Evolutionary conservation across 1,140 invertebrate genomes (phyloP).

Genomic region (Brachionus manjavacas): DNA sequence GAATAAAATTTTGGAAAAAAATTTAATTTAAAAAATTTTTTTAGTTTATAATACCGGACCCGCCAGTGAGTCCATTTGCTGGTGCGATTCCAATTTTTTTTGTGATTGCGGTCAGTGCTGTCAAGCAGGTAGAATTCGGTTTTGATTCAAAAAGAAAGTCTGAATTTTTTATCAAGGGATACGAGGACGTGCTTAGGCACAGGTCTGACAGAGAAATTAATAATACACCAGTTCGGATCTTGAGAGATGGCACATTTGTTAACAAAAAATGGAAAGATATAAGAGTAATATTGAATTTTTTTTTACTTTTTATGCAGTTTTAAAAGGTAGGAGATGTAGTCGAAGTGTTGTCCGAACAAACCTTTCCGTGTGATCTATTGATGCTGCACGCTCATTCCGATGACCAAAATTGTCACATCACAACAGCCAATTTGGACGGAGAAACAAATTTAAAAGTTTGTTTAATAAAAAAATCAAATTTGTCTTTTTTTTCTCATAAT

Average conservation of each 20-base stretch:
- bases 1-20: constrained; percentile 41
- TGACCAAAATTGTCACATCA: constrained; percentile 75
- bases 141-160: no score
- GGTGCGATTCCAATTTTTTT: constrained; percentile 71
- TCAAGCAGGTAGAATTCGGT: constrained; percentile 51
- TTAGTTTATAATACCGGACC: constrained; percentile 40
- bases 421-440: constrained; percentile 97
- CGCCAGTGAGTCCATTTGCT: constrained; percentile 61
- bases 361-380: constrained; percentile 34
- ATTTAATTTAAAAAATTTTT: neutral
- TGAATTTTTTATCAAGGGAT: constrained; percentile 58
- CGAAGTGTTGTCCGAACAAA: constrained; percentile 24
- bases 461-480: neutral
- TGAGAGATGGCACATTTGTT: constrained; percentile 11
- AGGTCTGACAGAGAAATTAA: constrained; percentile 71
- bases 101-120: constrained; percentile 71
- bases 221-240: constrained; percentile 12
- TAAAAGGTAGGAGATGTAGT: constrained; percentile 34
- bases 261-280: constrained; percentile 36
- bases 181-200: constrained; percentile 72
- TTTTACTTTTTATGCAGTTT: neutral
- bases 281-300: neutral
- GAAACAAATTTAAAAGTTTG: constrained; percentile 91
- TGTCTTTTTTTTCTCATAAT: neutral
- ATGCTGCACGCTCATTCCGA: constrained; percentile 30